Conservation (phyloP, 2,113 vertebrate species). For the Alouatta palliata region DNA sequence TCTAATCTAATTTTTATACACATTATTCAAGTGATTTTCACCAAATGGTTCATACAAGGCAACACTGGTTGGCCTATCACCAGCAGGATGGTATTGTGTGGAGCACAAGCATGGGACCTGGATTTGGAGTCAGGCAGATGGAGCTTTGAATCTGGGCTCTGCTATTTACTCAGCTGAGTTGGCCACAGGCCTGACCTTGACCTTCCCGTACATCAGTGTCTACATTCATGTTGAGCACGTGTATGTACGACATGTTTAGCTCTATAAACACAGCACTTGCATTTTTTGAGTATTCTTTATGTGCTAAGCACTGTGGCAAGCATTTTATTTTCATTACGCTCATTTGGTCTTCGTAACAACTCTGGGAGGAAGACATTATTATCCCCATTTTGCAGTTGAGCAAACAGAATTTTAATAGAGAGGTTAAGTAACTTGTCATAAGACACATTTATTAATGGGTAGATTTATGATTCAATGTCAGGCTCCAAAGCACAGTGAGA, state of each 20-base stretch:
- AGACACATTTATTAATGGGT: neutral
- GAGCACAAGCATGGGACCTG: neutral
- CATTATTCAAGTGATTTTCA: neutral
- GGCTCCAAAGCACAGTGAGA: neutral
- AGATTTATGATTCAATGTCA: neutral
- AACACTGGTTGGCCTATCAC: neutral
- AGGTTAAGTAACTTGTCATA: neutral
- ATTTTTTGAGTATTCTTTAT: neutral
- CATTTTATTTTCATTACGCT: neutral
- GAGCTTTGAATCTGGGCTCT: neutral
- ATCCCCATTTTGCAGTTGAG: neutral
- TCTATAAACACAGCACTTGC: neutral
- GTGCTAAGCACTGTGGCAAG: neutral
- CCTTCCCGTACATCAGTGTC: neutral
- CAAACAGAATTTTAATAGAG: constrained; percentile 10
- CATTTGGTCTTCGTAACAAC: neutral
- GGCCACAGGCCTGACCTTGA: neutral
- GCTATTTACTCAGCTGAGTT: neutral
- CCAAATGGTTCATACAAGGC: neutral
- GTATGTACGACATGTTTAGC: neutral
- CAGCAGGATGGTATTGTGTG: neutral
- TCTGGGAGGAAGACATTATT: neutral
- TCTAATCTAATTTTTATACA: neutral
- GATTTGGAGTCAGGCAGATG: neutral
- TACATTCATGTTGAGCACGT: neutral